Conservation (phyloP, 2,888 invertebrate genomes). For the Synergus laeviventris region DNA sequence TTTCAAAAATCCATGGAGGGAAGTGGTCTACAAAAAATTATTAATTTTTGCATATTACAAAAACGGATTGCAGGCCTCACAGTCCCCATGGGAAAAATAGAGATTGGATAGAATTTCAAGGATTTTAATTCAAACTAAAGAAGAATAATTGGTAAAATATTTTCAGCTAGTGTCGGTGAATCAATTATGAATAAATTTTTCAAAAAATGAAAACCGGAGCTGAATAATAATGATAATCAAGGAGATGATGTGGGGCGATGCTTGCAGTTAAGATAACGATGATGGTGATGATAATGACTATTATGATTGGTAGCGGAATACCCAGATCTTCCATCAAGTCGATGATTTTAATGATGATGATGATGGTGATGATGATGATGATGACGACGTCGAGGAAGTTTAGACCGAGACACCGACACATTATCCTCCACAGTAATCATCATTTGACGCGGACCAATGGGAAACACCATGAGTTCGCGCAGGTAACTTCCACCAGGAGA, state of each 20-base stretch:
- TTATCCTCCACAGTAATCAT: slow-evolving; percentile 69
- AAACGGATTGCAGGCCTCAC: no score
- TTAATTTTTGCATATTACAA: no score
- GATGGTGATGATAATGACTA: slow-evolving; percentile 62
- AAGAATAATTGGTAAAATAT: no score
- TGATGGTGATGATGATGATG: slow-evolving; percentile 61
- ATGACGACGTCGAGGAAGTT: slow-evolving; percentile 60
- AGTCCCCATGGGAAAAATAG: no score
- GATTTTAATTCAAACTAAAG: no score
- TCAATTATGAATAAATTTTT: background rate
- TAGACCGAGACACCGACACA: slow-evolving; percentile 55
- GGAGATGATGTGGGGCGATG: background rate
- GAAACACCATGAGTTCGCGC: slow-evolving; percentile 65
- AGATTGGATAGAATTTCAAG: no score
- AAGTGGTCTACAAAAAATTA: no score
- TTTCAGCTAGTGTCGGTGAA: background rate
- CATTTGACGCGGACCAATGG: slow-evolving; percentile 71
- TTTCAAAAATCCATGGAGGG: no score
- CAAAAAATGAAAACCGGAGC: background rate
- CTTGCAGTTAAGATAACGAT: slow-evolving; percentile 18
- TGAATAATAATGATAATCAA: background rate
- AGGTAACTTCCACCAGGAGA: slow-evolving; percentile 40
- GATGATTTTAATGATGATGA: slow-evolving; percentile 56
- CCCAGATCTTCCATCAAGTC: slow-evolving; percentile 45
- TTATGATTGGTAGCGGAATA: slow-evolving; percentile 40